A percentile compares a stretch with the other conserved stretches of the same genome.
Conservation (phyloP, 2,888 invertebrate species). For the Adineta ricciae region DNA sequence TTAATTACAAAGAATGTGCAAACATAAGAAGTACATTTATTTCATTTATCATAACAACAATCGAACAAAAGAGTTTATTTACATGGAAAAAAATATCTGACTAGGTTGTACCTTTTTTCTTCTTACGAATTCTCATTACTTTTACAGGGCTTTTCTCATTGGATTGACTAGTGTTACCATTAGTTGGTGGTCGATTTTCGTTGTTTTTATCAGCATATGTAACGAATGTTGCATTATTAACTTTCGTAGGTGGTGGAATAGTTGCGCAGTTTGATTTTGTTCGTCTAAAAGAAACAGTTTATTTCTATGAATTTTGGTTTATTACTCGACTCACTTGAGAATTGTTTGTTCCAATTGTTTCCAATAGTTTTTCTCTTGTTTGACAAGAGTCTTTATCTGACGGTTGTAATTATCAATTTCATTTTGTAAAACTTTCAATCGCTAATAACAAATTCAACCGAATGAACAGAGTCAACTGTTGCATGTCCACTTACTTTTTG, state of each 20-base stretch:
- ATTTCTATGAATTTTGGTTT: background rate
- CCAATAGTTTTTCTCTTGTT: background rate
- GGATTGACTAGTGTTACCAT: background rate
- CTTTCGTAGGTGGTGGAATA: background rate
- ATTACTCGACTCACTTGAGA: background rate
- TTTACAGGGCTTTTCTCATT: background rate
- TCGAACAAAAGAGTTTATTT: no score
- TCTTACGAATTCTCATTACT: background rate
- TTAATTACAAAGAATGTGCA: no score
- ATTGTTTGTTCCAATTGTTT: background rate
- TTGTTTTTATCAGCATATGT: background rate
- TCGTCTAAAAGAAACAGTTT: background rate
- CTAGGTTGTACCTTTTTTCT: background rate
- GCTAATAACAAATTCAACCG: background rate
- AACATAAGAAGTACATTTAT: no score
- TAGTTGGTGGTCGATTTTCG: background rate
- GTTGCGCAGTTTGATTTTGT: no score
- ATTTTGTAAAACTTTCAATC: background rate
- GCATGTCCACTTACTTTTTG: background rate
- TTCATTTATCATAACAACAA: no score
- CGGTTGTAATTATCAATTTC: background rate
- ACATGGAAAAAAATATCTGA: background rate
- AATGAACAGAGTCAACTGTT: background rate
- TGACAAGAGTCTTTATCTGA: background rate
- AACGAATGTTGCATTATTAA: background rate